A percentile compares a stretch with the other conserved stretches of the same genome.
These are phyloP conservation scores for Callaeas wilsoni DNA, from an alignment of 2,113 vertebrate species.

Conservation along the genomic window DNA sequence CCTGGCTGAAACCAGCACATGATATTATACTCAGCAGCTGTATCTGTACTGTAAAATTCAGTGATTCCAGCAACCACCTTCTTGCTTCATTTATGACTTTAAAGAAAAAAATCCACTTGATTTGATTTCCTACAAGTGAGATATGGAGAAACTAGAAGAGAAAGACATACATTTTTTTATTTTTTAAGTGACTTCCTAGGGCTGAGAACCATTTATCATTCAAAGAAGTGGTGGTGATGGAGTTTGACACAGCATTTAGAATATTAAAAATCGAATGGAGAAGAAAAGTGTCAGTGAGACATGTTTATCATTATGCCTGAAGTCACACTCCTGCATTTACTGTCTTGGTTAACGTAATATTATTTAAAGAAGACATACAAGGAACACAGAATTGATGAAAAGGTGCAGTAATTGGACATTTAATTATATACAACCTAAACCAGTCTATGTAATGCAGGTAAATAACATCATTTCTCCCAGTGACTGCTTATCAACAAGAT, in stretches of 20 bases:
- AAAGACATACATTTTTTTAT: neutral
- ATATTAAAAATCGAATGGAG: neutral
- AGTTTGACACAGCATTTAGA: neutral
- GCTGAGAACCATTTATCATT: neutral
- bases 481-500: neutral
- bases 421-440: neutral
- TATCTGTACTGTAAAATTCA: neutral
- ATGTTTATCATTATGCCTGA: neutral
- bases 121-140: neutral
- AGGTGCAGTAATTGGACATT: neutral
- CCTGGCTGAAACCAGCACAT: neutral
- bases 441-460: neutral
- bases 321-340: neutral
- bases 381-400: neutral
- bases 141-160: neutral
- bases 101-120: neutral
- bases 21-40: neutral
- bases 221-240: neutral
- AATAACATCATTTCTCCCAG: neutral
- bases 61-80: neutral
- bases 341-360: neutral
- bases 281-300: neutral
- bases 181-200: neutral
- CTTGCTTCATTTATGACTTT: neutral
- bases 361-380: neutral